Conservation (phyloP, 1,140 invertebrate species). For the Micrasema longulum region DNA sequence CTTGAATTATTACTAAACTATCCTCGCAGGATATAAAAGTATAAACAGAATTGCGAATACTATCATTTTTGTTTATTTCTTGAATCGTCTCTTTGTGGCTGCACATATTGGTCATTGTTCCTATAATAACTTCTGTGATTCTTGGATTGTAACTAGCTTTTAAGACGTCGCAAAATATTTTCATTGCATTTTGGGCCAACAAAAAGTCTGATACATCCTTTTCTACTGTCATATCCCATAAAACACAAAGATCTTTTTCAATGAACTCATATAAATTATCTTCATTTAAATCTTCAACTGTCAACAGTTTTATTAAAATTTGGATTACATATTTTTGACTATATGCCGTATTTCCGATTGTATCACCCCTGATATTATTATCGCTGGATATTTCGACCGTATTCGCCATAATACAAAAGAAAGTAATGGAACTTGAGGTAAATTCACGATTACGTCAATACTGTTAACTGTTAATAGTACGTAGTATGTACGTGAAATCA, state of each 20-base stretch:
- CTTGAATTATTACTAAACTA: constrained; percentile 73
- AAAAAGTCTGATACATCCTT: constrained; percentile 77
- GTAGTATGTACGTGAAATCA: no score
- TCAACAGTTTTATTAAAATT: constrained; percentile 70
- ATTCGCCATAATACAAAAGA: no score
- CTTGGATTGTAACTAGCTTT: constrained; percentile 65
- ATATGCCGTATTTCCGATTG: constrained; percentile 80
- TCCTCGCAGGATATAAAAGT: constrained; percentile 72
- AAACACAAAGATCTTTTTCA: constrained; percentile 77
- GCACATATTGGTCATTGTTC: constrained; percentile 80
- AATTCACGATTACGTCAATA: no score
- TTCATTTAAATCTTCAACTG: constrained; percentile 63
- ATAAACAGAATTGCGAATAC: constrained; percentile 67
- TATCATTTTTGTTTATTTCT: constrained; percentile 60
- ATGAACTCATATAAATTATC: constrained; percentile 67
- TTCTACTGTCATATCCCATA: constrained; percentile 85
- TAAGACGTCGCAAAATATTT: constrained; percentile 67
- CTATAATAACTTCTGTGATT: constrained; percentile 78
- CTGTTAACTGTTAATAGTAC: no score
- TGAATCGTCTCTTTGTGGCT: constrained; percentile 67
- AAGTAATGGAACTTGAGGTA: no score
- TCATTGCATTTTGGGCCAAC: constrained; percentile 73
- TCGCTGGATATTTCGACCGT: no score
- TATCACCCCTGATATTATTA: constrained; percentile 68
- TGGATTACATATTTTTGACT: constrained; percentile 79